Percentiles rank a stretch among this genome's conserved stretches.
Evolutionary conservation across 2,113 vertebrate species (phyloP).

Genomic region (Chiloscyllium plagiosum): DNA sequence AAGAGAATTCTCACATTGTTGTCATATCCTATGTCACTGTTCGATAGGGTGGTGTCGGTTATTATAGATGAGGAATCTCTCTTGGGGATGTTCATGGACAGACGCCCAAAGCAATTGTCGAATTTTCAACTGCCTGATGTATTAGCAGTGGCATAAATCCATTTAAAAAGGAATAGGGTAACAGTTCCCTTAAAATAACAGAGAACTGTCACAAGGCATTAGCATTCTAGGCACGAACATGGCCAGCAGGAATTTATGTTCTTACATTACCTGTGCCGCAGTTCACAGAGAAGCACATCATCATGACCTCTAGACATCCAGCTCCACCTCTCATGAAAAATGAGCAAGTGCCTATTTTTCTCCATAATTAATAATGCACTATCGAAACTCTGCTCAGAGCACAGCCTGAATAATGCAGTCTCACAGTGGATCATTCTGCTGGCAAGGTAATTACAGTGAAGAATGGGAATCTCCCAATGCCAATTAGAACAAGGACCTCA

Average conservation of each 20-base stretch:
- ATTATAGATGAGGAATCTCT: not conserved
- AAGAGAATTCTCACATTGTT: not conserved
- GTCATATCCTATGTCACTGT: not conserved
- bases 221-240: not conserved
- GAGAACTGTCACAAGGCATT: not conserved
- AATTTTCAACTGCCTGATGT: not conserved
- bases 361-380: not conserved
- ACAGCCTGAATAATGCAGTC: not conserved
- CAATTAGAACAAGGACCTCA: not conserved
- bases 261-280: not conserved
- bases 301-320: not conserved
- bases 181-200: not conserved
- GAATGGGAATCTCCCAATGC: not conserved
- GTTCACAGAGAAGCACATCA: not conserved
- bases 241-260: not conserved
- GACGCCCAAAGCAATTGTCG: not conserved
- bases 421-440: not conserved
- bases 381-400: not conserved
- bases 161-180: not conserved
- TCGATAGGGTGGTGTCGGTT: not conserved
- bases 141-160: not conserved
- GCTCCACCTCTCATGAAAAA: not conserved
- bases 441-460: not conserved
- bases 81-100: not conserved
- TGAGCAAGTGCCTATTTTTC: not conserved